phyloP scores from a whole-genome alignment of 1,140 invertebrate genomes.

The Drosophila watanabei region DNA sequence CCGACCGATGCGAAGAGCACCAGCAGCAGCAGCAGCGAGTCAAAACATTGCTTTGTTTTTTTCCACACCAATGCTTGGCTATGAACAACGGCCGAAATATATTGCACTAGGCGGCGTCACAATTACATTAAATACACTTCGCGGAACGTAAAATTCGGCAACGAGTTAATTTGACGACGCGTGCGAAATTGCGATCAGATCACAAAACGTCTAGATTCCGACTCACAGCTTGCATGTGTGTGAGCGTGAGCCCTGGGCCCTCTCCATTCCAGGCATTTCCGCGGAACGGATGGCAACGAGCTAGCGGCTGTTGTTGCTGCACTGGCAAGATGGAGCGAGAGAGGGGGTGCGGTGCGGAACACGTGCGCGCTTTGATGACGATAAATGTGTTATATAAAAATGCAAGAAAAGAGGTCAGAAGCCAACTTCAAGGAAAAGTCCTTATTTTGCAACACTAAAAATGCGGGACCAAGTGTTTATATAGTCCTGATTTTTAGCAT shows the following conservation, averaged over 20 bases:
- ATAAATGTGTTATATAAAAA: constrained; percentile 31
- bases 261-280: constrained; percentile 52
- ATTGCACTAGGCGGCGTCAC: not conserved
- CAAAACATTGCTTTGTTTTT: constrained; percentile 50
- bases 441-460: constrained; percentile 37
- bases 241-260: constrained; percentile 30
- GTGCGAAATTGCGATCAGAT: constrained; percentile 59
- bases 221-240: constrained; percentile 27
- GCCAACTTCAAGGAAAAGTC: constrained; percentile 13
- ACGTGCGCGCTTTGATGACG: constrained; percentile 40
- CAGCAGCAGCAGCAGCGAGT: constrained; percentile 25
- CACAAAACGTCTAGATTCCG: constrained; percentile 38
- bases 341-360: constrained; percentile 7
- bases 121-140: not conserved
- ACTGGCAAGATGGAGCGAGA: not conserved
- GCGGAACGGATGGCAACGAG: constrained; percentile 54
- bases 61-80: constrained; percentile 17
- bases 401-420: not conserved
- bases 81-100: not conserved
- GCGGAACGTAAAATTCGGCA: not conserved
- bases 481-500: not conserved
- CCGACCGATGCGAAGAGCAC: constrained; percentile 22
- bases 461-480: not conserved
- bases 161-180: constrained; percentile 11
- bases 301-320: constrained; percentile 48